These are phyloP conservation scores for Donacobius atricapilla DNA, from an alignment of 2,113 vertebrate genomes.

Conservation along the genomic window DNA sequence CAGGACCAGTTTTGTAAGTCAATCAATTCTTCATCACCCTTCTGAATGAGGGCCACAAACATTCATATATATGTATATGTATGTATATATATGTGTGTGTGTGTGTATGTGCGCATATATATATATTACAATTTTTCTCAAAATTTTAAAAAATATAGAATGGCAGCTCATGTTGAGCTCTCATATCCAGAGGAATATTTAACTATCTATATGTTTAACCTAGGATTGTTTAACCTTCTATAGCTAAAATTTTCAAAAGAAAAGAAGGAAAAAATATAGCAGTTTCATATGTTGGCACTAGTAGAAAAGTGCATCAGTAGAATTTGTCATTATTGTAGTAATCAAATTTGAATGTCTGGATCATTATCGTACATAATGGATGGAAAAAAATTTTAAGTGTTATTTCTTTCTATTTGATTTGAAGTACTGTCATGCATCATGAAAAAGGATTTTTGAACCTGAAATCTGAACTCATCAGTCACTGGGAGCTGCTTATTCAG, in stretches of 20 bases:
- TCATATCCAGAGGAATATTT: not conserved
- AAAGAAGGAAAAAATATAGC: not conserved
- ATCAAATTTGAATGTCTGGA: not conserved
- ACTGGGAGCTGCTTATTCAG: not conserved
- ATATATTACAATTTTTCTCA: not conserved
- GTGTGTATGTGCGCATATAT: too few species aligned
- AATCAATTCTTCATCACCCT: not conserved
- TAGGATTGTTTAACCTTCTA: not conserved
- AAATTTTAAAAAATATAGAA: not conserved
- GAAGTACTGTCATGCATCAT: not conserved
- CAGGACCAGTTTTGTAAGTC: not conserved
- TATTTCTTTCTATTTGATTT: not conserved
- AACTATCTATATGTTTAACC: not conserved
- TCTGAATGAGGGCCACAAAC: not conserved
- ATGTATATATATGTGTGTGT: too few species aligned
- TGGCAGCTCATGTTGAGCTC: not conserved
- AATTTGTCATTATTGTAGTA: not conserved
- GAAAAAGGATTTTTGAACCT: not conserved
- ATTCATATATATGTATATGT: too few species aligned
- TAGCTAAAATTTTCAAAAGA: not conserved
- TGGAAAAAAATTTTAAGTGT: not conserved
- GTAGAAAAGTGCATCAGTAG: not conserved
- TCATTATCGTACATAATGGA: not conserved
- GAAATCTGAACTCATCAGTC: not conserved
- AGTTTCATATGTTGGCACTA: not conserved